These are phyloP conservation scores for Andrena minutula DNA, from an alignment of 2,888 invertebrate species.

Conservation along the genomic window DNA sequence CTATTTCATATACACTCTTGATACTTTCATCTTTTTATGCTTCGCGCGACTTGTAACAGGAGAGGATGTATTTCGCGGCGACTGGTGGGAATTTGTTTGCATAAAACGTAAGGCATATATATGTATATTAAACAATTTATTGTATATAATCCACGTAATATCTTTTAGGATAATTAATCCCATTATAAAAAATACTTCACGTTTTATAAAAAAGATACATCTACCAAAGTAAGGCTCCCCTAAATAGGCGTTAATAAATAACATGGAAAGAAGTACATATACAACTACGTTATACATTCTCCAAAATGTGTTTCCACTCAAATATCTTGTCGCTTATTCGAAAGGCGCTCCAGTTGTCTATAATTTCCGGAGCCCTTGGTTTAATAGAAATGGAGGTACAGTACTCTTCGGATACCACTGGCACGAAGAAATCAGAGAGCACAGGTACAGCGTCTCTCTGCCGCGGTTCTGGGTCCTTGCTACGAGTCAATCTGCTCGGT, in stretches of 20 bases:
- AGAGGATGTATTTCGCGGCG: conserved; percentile 1
- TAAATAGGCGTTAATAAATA: conserved; percentile 54
- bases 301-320: conserved; percentile 76
- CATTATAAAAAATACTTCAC: conserved; percentile 21
- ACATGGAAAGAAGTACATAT: conserved; percentile 28
- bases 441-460: conserved; percentile 77
- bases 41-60: conserved; percentile 22
- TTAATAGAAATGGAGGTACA: conserved; percentile 68
- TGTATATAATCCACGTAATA: conserved; percentile 45
- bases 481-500: conserved; percentile 76
- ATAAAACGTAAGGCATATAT: neutral
- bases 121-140: conserved; percentile 41
- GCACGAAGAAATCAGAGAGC: conserved; percentile 78
- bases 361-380: conserved; percentile 66
- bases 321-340: conserved; percentile 78
- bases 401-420: conserved; percentile 74
- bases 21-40: conserved; percentile 17
- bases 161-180: conserved; percentile 30
- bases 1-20: conserved; percentile 8
- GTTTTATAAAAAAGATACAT: conserved; percentile 32
- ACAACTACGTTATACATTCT: conserved; percentile 52
- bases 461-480: conserved; percentile 80
- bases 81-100: neutral
- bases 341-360: conserved; percentile 77
- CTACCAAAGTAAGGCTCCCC: conserved; percentile 51